Conservation (phyloP, 2,797 vertebrate species). For the Nyctibius grandis region DNA sequence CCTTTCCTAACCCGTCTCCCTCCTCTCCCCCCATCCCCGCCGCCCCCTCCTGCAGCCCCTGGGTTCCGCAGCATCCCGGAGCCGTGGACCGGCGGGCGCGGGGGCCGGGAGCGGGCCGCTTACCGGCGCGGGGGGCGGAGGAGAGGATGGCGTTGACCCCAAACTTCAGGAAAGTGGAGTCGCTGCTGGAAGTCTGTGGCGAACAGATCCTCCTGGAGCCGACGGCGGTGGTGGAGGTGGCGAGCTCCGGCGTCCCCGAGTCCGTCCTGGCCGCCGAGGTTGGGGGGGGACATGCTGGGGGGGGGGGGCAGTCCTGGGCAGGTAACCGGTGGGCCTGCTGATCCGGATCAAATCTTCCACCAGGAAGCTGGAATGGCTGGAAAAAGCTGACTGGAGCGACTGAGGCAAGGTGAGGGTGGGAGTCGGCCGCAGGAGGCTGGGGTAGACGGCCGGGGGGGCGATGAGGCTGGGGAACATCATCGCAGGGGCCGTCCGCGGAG, state of each 20-base stretch:
- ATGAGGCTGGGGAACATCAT: slow-evolving; percentile 95
- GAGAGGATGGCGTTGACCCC: slow-evolving; percentile 95
- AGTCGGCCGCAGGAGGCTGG: slow-evolving; percentile 83
- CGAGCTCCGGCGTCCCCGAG: slow-evolving; percentile 63
- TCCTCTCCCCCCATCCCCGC: neutral
- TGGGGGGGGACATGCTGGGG: slow-evolving; percentile 76
- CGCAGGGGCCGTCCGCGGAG: slow-evolving; percentile 52
- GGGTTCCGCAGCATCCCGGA: neutral
- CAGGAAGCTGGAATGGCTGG: slow-evolving; percentile 87
- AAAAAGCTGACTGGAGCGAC: slow-evolving; percentile 81
- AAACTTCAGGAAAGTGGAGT: slow-evolving; percentile 89
- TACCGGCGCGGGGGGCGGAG: slow-evolving; percentile 84
- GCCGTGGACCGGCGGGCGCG: too few relatives aligned
- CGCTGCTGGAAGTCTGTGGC: slow-evolving; percentile 65
- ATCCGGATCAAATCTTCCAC: slow-evolving; percentile 91
- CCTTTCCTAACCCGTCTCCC: neutral
- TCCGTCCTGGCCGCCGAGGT: slow-evolving; percentile 72
- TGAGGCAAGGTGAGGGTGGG: slow-evolving; percentile 83
- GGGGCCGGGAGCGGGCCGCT: slow-evolving; percentile 6
- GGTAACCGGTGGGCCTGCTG: slow-evolving; percentile 79
- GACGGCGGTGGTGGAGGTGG: slow-evolving; percentile 42
- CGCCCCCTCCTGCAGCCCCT: accelerated
- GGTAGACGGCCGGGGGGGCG: slow-evolving; percentile 88
- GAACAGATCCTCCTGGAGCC: slow-evolving; percentile 71
- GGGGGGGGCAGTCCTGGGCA: slow-evolving; percentile 77